Evolutionary conservation across 2,113 vertebrate genomes (phyloP), one percentile per base, ranked within the genome.

Genomic region (Hymenochirus boettgeri): DNA sequence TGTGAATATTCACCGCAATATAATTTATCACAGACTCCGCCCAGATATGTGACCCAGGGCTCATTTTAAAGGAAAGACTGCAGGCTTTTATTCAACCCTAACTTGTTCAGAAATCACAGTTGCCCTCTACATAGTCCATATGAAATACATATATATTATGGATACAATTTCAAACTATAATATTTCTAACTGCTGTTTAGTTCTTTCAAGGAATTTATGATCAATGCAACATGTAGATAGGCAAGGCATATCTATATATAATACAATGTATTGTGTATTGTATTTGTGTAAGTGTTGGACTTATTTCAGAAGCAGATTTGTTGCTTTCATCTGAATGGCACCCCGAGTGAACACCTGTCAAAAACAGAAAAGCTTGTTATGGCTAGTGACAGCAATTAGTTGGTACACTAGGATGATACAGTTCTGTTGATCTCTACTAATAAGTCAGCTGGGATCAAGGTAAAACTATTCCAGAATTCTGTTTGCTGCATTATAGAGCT

Each of bases 291-390:
- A 53, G 47, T 52, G 27, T 50, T 15, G 48, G 55, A 58, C 24
- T 69, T 27, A 17, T 33, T 57, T 31, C 57, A 42, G 46, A 25
- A 27, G 26, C 17, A 67, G 56, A 31, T 29, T 22, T 18, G 29
- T 21, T 52, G 46, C 64, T 69, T 60, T 69, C 33, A 69, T 60
- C 7, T 69, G 35, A 69, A 69, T 60, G 33, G 57, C 48, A 69
- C 65, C 56, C 64, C 15, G 24, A 48, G 57, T 60, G 65, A 69
- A 60, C 56, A 69, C 65, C 59, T 60, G 65, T 69, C 65, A 69
- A 69, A 57, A 45, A 69, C 37, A 69, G 48, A 33, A 60, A 69
- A 53, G 56, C 65, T 69, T 69, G 65, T 69, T 69, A 69, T 53
- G 48, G 47, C 33, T 48, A 8, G 47, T 69, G 65, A 69, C 65